Base-by-base conservation (phyloP, 2,888 invertebrate species). In the Azorinus chamasolen region DNA sequence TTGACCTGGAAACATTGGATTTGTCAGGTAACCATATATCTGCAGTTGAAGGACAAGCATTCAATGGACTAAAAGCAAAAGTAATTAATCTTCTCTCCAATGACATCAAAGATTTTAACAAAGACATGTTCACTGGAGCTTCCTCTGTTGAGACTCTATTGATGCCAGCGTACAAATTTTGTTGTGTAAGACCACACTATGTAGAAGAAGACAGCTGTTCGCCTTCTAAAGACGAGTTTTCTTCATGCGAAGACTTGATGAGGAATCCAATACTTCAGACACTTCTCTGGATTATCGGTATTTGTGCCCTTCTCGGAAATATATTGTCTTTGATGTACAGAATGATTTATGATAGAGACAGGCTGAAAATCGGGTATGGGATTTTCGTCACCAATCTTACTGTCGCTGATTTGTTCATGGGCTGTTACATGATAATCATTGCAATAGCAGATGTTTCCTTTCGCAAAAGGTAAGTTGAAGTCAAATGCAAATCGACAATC, bases 231-330 rank as follows among this genome's bases (percentile, higher is more conserved):
- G 58, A 58, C 27, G 45, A 58, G n/a, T 58, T 58, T 16, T 58
- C 58, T 10, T 86, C 87, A 10, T 87, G 88, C 58, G 71, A 64
- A n/a, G 84, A 88, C 51, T 74, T 88, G 24, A 80, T 88, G 77
- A 64, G 70, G 22, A 73, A 76, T 10, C 46, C 74, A n/a, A 43
- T 77, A n/a, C 74, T 84, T 2, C 55, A 81, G 32, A 43, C 77
- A 0, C 71, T 83, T 48, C 54, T 87, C 41, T 84, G 83, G 80
- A 46, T 86, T n/a, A 69, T 79, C n/a, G 86, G 85, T 3, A 12
- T 69, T 16, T 45, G 78, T 20, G 79, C 86, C 5, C 25, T 84
- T 3, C 14, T 76, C 3, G 87, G 86, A 1, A 87, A 87, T 62
- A 45, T 54, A 6, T 20, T 66, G n/a, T 78, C 73, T 1, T 37